Evolutionary conservation across 2,888 invertebrate genomes (phyloP), one percentile per base, ranked within the genome.

Genomic region (Dendrolimus houi): DNA sequence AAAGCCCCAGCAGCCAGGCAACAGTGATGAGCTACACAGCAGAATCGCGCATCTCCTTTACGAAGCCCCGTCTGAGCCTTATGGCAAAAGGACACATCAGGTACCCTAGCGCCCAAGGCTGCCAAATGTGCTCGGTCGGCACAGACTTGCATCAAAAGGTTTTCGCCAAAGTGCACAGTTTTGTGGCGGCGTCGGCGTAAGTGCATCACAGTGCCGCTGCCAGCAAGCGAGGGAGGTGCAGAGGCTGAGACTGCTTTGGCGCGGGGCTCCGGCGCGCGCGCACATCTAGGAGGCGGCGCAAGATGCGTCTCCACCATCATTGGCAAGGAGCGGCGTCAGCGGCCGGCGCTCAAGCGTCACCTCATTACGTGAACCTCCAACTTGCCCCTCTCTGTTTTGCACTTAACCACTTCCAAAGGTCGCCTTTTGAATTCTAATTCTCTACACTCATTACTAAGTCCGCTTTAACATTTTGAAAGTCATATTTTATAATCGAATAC

Each of bases 151-250:
- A 94, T 92, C 66, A 95, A 81, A 41, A 95, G 91, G 79, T 95
- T 95, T 76, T 95, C 95, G 60, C 95, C 95, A 76, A 95, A 95
- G 82, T 95, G 95, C 56, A 95, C 95, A 56, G 95, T 95, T 83
- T 95, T 95, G 85, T 95, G 95, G 60, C 95, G 92, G 58, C 95
- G 92, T 59, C 95, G 92, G 57, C 94, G 93, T 60, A 94, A 87
- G 68, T 93, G 93, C 76, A 94, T 89, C 67, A 83, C 80, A 68
- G 81, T 85, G 72, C 83, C 85, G 72, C 87, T 86, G 79, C 88
- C 90, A 72, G 85, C 83, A 70, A 85, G 86, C 68, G 92, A 93
- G 64, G 89, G 79, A 65, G 92, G 93, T 65, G 92, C 92, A 68
- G 92, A 93, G 66, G 85, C 91, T 68, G 92, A 92, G 67, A 78